Evolutionary conservation across 2,888 invertebrate genomes (phyloP).

Genomic region (Parthenolecanium corni): DNA sequence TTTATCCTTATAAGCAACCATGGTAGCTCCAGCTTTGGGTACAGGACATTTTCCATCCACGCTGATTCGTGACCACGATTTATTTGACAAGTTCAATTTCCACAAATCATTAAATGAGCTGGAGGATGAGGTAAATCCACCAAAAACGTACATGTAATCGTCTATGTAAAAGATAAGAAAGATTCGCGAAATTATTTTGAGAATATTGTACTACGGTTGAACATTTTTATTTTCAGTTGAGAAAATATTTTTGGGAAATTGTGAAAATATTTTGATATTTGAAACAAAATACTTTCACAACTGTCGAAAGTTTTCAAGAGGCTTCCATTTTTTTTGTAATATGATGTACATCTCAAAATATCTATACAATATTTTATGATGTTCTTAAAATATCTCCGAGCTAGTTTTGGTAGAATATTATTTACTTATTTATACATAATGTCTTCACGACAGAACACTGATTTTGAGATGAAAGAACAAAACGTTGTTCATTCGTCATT

Average conservation of each 20-base stretch:
- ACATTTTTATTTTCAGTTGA: neutral
- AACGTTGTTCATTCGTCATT: neutral
- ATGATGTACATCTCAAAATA: too few species aligned
- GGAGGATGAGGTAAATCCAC: slow-evolving; percentile 85
- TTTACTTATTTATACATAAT: too few species aligned
- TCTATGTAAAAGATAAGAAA: slow-evolving; percentile 37
- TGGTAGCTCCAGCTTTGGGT: slow-evolving; percentile 87
- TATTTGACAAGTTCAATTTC: slow-evolving; percentile 75
- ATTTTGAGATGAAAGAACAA: too few species aligned
- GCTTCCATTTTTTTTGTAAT: too few species aligned
- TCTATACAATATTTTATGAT: too few species aligned
- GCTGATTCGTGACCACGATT: slow-evolving; percentile 72
- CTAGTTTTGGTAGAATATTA: too few species aligned
- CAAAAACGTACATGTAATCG: slow-evolving; percentile 88
- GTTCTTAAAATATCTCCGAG: too few species aligned
- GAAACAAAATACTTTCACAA: too few species aligned
- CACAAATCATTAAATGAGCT: slow-evolving; percentile 96
- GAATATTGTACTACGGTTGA: neutral
- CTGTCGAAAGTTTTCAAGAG: too few species aligned
- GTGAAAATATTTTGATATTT: too few species aligned
- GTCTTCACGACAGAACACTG: too few species aligned
- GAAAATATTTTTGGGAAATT: too few species aligned
- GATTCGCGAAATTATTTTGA: neutral
- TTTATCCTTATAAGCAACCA: slow-evolving; percentile 74
- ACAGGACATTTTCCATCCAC: slow-evolving; percentile 84